These are phyloP conservation scores for Caerostris darwini DNA, from an alignment of 1,140 invertebrate species.

Conservation along the genomic window DNA sequence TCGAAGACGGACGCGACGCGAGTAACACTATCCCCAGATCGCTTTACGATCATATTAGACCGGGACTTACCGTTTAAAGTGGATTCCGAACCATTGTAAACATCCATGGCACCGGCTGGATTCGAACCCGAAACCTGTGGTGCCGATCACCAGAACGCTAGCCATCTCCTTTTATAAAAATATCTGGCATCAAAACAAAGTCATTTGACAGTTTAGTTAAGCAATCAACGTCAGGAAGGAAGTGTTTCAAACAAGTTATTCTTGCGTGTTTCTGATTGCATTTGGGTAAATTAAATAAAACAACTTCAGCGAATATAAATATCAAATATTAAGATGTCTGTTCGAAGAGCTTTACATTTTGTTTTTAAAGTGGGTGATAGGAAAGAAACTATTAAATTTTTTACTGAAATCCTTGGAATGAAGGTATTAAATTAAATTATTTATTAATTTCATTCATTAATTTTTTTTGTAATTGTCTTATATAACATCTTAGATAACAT, in stretches of 20 bases:
- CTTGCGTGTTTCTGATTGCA: neutral
- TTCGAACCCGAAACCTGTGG: no score
- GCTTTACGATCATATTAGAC: no score
- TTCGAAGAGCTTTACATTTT: conserved; percentile 92
- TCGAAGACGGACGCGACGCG: no score
- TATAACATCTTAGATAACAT: no score
- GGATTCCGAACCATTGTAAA: no score
- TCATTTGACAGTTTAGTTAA: neutral
- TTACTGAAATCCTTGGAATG: conserved; percentile 95
- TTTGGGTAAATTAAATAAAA: neutral
- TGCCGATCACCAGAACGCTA: no score
- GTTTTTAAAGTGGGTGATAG: conserved; percentile 97
- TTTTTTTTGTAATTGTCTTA: no score
- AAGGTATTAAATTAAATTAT: conserved; percentile 85
- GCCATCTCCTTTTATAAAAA: neutral
- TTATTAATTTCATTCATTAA: neutral
- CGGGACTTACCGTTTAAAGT: no score
- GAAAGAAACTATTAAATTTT: conserved; percentile 92
- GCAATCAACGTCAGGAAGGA: neutral
- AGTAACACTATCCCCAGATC: no score
- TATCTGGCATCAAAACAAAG: neutral
- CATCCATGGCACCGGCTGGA: no score
- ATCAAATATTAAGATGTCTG: conserved; percentile 57
- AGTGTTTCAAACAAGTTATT: neutral
- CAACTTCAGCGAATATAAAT: neutral